phyloP scores from a whole-genome alignment of 2,113 vertebrate species.

The Zosterops hypoxanthus region DNA sequence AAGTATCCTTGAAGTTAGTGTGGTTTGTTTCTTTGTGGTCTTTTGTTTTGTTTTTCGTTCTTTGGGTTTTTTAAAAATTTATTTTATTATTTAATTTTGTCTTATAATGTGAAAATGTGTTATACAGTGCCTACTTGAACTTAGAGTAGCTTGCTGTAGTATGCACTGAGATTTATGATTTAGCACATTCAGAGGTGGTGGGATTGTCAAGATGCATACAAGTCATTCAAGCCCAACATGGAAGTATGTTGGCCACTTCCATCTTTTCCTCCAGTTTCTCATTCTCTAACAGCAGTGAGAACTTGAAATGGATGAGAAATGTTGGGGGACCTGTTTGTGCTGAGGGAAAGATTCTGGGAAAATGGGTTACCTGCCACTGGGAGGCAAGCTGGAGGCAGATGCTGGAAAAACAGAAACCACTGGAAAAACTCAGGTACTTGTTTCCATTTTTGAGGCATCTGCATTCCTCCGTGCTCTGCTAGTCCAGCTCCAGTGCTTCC shows the following conservation, averaged over 20 bases:
- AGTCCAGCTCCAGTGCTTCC: background rate
- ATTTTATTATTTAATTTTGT: background rate
- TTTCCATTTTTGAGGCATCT: background rate
- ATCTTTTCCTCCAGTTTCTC: background rate
- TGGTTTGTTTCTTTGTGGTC: background rate
- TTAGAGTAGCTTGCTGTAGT: background rate
- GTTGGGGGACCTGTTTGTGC: background rate
- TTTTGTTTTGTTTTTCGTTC: background rate
- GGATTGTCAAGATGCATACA: background rate
- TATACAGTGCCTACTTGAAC: background rate
- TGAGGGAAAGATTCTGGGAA: background rate
- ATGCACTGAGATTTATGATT: background rate
- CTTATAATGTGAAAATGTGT: background rate
- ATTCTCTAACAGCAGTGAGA: background rate
- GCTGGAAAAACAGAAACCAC: background rate
- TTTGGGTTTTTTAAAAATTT: background rate
- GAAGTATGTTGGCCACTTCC: background rate
- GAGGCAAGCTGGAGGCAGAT: background rate
- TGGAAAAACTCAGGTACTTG: background rate
- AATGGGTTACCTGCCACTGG: background rate
- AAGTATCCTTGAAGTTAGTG: background rate
- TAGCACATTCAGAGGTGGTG: background rate
- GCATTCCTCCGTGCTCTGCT: background rate
- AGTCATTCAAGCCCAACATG: background rate
- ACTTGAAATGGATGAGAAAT: background rate